Conservation (phyloP, 2,888 invertebrate genomes). For the Argyresthia goedartella region DNA sequence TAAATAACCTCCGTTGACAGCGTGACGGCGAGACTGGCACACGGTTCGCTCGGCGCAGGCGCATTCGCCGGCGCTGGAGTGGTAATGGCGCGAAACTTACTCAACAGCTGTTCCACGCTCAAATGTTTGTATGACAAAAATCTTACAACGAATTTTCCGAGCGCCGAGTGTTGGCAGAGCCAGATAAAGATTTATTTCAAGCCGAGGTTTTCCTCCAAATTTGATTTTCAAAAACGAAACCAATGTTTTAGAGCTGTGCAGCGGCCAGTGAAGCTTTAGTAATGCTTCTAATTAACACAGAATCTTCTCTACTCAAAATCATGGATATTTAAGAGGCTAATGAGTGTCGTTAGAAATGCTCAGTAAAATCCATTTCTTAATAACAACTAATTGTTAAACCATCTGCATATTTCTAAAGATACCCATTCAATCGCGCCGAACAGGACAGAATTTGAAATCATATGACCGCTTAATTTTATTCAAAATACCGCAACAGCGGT, state of each 20-base stretch:
- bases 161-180: too few species aligned
- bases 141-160: background rate
- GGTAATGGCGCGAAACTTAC: background rate
- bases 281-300: too few species aligned
- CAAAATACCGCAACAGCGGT: constrained; percentile 66
- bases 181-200: too few species aligned
- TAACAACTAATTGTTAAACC: constrained; percentile 6
- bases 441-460: constrained; percentile 45
- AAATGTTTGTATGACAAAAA: background rate
- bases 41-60: background rate
- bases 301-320: too few species aligned
- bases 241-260: too few species aligned
- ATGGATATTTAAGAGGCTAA: too few species aligned
- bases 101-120: background rate
- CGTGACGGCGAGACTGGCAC: constrained; percentile 27
- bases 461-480: constrained; percentile 57
- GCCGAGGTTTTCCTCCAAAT: too few species aligned
- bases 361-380: constrained; percentile 4
- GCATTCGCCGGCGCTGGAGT: background rate
- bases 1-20: constrained; percentile 67
- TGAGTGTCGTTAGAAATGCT: background rate
- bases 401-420: constrained; percentile 33
- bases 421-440: constrained; percentile 29
- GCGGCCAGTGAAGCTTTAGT: too few species aligned
- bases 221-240: too few species aligned